phyloP scores from a whole-genome alignment of 2,797 vertebrate genomes.

The Ptychadena robeensis region DNA sequence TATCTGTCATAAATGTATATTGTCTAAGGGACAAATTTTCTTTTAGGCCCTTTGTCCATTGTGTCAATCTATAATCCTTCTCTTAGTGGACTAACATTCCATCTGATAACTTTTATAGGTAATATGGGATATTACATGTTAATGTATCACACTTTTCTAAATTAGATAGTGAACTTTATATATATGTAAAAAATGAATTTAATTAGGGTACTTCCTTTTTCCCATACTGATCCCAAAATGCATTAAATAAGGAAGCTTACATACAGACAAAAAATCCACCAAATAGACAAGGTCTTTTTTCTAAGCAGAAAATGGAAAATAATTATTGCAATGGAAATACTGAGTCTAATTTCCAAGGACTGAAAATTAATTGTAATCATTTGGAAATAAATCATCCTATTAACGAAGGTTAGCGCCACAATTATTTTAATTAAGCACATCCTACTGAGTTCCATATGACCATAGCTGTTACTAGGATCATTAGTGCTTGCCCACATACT shows the following conservation, averaged over 20 bases:
- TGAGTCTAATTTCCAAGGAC: background rate
- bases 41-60: no score
- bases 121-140: no score
- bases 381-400: slow-evolving; percentile 31
- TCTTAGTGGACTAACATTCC: no score
- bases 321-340: background rate
- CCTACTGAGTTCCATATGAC: slow-evolving; percentile 30
- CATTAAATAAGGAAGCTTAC: background rate
- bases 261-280: background rate
- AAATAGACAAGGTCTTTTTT: background rate
- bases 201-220: no score
- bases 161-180: no score
- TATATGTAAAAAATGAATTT: no score
- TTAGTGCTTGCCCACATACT: slow-evolving; percentile 31
- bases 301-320: background rate
- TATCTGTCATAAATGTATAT: no score
- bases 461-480: slow-evolving; percentile 15
- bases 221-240: no score
- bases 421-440: slow-evolving; percentile 31
- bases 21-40: no score
- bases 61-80: no score
- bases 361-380: slow-evolving; percentile 7
- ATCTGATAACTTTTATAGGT: no score
- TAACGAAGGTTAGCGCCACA: slow-evolving; percentile 18
- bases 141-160: no score